Base-by-base conservation (phyloP, 2,888 invertebrate genomes). In the Stenodema calcarata region DNA sequence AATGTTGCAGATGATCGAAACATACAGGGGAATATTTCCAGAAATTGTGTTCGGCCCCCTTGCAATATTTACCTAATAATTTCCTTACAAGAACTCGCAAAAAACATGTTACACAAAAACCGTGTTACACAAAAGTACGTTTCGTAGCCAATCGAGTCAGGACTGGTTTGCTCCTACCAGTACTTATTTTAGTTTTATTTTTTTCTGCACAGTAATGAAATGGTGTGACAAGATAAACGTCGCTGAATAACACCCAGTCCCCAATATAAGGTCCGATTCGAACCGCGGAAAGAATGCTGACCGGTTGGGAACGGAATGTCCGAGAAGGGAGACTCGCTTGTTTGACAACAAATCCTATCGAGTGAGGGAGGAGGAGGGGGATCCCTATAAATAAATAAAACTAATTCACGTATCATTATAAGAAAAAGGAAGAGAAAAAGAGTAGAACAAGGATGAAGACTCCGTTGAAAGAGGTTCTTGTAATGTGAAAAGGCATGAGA, bases 351-450 rank as follows among this genome's bases (percentile, higher is more conserved):
- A 62, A 62, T 62, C 62, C 23, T 62, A n/a, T 23, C n/a, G n/a
- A n/a, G n/a, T n/a, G n/a, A n/a, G 23, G 62, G 23, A 62, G 27
- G 62, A 23, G 23, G 23, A 23, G 62, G 27, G 12, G 9, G 73
- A 9, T 41, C 41, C 35, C 73, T 35, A 75, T 75, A 75, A 75
- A 75, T 75, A 75, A 75, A 75, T 75, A 75, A 27, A 75, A 75
- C 73, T 75, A 75, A 75, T 75, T 75, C 73, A 75, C 73, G 73
- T 75, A 75, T 75, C 73, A 75, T 75, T 75, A 75, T 75, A 75
- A 35, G 73, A 75, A 28, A 28, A 75, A 75, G 18, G 18, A 35
- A 75, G 28, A 75, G 18, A 75, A 35, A 30, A 12, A 18, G 18
- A 35, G 35, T 16, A 2, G 12, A 75, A 75, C 30, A 75, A 14